phyloP scores from a whole-genome alignment of 2,113 vertebrate genomes.

The Panthera leo region DNA sequence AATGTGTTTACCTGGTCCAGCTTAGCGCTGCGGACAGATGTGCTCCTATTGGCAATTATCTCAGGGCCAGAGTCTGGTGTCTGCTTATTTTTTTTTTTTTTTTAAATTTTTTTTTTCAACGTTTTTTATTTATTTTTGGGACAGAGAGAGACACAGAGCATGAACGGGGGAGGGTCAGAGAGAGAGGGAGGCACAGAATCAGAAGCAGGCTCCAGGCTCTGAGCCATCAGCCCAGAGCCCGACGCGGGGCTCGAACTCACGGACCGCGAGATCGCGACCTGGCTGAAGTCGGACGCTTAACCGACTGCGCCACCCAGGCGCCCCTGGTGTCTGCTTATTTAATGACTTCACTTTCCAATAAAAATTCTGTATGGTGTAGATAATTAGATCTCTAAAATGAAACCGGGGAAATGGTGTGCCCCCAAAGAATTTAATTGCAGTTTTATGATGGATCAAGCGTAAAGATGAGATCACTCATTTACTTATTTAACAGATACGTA shows the following conservation, averaged over 20 bases:
- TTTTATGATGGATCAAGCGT: constrained; percentile 52
- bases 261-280: too few species aligned
- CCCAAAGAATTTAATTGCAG: constrained; percentile 62
- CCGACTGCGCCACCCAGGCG: too few species aligned
- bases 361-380: constrained; percentile 64
- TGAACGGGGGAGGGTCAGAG: too few species aligned
- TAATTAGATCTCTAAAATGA: constrained; percentile 77
- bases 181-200: too few species aligned
- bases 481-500: background rate
- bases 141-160: too few species aligned
- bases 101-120: too few species aligned
- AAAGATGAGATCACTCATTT: constrained; percentile 39
- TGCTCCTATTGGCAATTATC: constrained; percentile 56
- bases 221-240: too few species aligned
- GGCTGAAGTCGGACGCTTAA: too few species aligned
- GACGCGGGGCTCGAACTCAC: too few species aligned
- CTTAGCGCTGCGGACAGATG: background rate
- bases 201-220: too few species aligned
- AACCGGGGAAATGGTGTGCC: constrained; percentile 55
- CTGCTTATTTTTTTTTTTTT: constrained; percentile 74
- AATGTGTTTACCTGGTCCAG: background rate
- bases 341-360: constrained; percentile 77
- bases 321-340: constrained; percentile 72
- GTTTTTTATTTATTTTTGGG: too few species aligned
- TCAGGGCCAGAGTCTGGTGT: constrained; percentile 59